Percentiles rank a stretch among this genome's conserved stretches.
Evolutionary conservation across 1,140 invertebrate genomes (phyloP).

Genomic region (Drosophila subpulchrella): DNA sequence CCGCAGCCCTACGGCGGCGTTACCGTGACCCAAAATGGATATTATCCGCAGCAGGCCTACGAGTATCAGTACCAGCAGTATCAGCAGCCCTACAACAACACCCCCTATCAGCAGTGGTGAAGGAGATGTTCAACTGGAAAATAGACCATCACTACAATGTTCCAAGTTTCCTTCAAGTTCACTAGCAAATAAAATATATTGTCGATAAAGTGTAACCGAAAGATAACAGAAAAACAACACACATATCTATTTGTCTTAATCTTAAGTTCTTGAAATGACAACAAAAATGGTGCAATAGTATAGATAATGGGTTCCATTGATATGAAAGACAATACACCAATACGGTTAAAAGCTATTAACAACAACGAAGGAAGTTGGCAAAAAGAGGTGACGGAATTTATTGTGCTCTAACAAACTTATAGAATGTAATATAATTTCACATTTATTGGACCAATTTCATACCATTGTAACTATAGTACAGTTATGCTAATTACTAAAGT

Average conservation of each 20-base stretch:
- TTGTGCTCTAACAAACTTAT: background rate
- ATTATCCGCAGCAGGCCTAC: conserved; percentile 61
- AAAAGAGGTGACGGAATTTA: background rate
- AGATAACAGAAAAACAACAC: background rate
- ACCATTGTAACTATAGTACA: too few species aligned
- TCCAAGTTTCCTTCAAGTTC: conserved; percentile 1
- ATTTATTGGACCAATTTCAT: too few species aligned
- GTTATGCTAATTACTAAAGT: background rate
- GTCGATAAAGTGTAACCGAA: conserved; percentile 20
- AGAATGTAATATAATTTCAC: too few species aligned
- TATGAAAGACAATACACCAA: conserved; percentile 13
- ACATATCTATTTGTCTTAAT: background rate
- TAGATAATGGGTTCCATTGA: conserved; percentile 4
- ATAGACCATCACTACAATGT: background rate
- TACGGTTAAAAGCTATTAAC: conserved; percentile 4
- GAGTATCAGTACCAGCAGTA: conserved; percentile 61
- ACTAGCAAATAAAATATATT: conserved; percentile 11
- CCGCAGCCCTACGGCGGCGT: conserved; percentile 61
- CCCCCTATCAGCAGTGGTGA: conserved; percentile 64
- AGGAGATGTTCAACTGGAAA: background rate
- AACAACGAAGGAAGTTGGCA: background rate
- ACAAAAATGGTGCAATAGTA: conserved; percentile 2
- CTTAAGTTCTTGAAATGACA: conserved; percentile 13
- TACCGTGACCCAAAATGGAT: conserved; percentile 39
- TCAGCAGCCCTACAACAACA: conserved; percentile 34